These are phyloP conservation scores for Psammodynastes pulverulentus DNA, from an alignment of 2,113 vertebrate genomes.

Conservation along the genomic window DNA sequence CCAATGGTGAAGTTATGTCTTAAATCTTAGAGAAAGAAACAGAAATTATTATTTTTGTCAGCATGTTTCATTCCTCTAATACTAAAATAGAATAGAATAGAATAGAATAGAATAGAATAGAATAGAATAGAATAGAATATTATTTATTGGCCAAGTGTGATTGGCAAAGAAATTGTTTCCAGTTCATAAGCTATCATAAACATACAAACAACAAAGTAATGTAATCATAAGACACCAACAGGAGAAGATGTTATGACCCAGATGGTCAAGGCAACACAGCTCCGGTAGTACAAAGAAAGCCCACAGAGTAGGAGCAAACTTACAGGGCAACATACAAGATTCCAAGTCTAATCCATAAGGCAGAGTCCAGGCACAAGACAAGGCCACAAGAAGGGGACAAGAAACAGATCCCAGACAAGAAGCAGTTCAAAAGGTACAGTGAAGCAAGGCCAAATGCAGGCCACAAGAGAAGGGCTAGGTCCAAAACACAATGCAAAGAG, in stretches of 20 bases:
- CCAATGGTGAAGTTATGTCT: background rate
- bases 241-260: background rate
- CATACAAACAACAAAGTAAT: background rate
- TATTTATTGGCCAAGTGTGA: background rate
- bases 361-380: too few species aligned
- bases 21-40: slow-evolving; percentile 2
- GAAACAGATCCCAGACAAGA: too few species aligned
- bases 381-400: too few species aligned
- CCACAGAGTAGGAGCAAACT: too few species aligned
- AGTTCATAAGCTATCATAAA: background rate
- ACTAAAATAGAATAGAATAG: background rate
- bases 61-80: background rate
- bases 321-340: too few species aligned
- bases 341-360: too few species aligned
- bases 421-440: too few species aligned
- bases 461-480: too few species aligned
- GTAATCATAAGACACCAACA: background rate
- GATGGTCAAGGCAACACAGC: too few species aligned
- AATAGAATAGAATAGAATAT: background rate
- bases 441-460: too few species aligned
- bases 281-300: too few species aligned
- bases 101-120: background rate
- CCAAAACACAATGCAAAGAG: too few species aligned
- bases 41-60: slow-evolving; percentile 11
- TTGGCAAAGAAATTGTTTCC: background rate